Evolutionary conservation across 2,113 vertebrate genomes (phyloP).

Genomic region (Bagarius yarrelli): DNA sequence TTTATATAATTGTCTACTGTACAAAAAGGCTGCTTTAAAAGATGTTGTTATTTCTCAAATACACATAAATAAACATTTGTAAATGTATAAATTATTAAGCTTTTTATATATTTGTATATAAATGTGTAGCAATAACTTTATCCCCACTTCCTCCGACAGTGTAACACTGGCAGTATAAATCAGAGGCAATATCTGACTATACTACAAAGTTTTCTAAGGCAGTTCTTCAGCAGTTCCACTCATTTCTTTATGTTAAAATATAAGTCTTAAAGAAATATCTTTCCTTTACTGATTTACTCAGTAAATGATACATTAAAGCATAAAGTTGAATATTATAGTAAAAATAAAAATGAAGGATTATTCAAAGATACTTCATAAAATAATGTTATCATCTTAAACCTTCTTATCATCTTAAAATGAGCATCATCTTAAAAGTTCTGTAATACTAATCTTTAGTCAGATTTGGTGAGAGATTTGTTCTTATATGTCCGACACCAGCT

Average conservation of each 20-base stretch:
- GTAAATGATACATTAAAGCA: background rate
- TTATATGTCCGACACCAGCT: background rate
- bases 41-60: background rate
- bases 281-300: background rate
- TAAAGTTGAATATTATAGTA: background rate
- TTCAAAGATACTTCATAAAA: background rate
- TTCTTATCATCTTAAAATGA: no score
- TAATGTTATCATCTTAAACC: no score
- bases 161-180: background rate
- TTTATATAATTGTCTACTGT: background rate
- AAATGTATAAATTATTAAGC: background rate
- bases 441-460: background rate
- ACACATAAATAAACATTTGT: background rate
- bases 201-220: background rate
- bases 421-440: background rate
- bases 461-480: background rate
- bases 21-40: background rate
- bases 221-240: background rate
- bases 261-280: background rate
- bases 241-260: background rate
- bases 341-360: background rate
- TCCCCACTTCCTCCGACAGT: background rate
- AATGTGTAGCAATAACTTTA: no score
- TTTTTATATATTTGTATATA: background rate
- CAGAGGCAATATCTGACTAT: background rate